These are phyloP conservation scores for Mohoua ochrocephala DNA, from an alignment of 2,113 vertebrate species.

Conservation along the genomic window DNA sequence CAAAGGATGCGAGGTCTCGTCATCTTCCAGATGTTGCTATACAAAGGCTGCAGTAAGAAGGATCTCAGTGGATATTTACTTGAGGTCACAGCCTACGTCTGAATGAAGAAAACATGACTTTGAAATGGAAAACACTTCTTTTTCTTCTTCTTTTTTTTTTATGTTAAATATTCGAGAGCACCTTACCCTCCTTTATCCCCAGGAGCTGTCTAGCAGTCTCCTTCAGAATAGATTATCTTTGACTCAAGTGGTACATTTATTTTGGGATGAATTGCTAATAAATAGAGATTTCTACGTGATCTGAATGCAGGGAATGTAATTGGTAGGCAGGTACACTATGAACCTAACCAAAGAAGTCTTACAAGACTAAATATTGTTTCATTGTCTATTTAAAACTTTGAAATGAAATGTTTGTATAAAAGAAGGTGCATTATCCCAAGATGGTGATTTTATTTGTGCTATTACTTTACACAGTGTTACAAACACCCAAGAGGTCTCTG, in stretches of 20 bases:
- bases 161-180: background rate
- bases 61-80: background rate
- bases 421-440: background rate
- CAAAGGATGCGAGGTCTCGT: accelerated
- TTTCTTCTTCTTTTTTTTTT: background rate
- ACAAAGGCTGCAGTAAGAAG: background rate
- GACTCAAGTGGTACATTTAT: background rate
- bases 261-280: background rate
- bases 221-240: background rate
- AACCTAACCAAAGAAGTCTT: background rate
- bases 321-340: background rate
- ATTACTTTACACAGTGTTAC: background rate
- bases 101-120: background rate
- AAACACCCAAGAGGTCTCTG: background rate
- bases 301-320: background rate
- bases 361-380: background rate
- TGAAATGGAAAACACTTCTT: background rate
- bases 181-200: background rate
- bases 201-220: background rate
- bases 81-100: background rate
- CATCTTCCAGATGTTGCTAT: background rate
- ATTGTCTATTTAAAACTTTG: background rate
- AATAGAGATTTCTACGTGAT: background rate
- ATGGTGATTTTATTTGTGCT: background rate
- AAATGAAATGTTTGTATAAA: background rate